Conservation (phyloP, 2,888 invertebrate species). For the Eueremaeus valkanovi region DNA sequence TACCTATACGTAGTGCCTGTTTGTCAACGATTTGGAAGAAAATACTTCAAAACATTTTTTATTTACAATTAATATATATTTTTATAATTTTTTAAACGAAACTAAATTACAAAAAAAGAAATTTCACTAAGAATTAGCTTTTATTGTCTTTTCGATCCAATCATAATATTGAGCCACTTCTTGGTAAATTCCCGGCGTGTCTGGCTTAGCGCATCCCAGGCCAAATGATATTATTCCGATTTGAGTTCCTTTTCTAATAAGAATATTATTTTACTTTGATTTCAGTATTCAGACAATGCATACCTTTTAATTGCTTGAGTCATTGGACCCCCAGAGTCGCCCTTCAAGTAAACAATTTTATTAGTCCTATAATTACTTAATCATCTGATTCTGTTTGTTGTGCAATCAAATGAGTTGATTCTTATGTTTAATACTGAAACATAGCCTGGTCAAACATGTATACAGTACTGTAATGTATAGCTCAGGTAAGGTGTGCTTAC, state of each 20-base stretch:
- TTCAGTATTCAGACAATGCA: background rate
- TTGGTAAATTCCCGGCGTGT: conserved; percentile 44
- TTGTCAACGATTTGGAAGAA: no score
- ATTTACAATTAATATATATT: no score
- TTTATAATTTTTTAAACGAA: background rate
- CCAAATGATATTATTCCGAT: conserved; percentile 44
- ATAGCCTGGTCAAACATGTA: no score
- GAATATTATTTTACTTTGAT: background rate
- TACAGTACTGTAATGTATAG: no score
- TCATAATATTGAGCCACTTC: conserved; percentile 41
- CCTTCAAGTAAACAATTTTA: no score
- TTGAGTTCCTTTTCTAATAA: background rate
- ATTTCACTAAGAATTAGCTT: background rate
- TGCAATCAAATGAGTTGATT: background rate
- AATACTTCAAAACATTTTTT: no score
- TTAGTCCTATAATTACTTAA: no score
- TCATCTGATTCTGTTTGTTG: no score
- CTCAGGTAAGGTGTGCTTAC: background rate
- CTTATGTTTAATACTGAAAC: no score
- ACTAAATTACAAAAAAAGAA: background rate
- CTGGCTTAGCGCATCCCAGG: conserved; percentile 41
- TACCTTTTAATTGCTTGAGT: background rate
- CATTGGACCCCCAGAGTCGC: conserved; percentile 44
- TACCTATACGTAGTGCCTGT: no score
- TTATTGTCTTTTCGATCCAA: conserved; percentile 40